Percentiles rank a stretch among this genome's conserved stretches.
Evolutionary conservation across 1,140 invertebrate species (phyloP).

Genomic region (Pseudomyrmex concolor): DNA sequence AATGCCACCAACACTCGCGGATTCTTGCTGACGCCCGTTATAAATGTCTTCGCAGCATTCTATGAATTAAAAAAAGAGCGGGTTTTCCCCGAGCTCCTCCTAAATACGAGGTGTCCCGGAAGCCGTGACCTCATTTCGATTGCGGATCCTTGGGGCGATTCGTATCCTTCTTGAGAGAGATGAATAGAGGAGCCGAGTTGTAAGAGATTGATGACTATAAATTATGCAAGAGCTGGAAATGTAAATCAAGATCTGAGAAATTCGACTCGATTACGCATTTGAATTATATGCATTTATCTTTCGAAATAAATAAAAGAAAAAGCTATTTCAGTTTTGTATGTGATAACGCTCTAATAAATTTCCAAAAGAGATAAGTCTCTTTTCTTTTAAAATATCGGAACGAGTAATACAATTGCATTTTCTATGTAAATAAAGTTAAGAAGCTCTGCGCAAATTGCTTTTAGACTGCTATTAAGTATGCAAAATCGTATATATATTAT

Average conservation of each 20-base stretch:
- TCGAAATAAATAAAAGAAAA: no score
- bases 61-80: slow-evolving; percentile 53
- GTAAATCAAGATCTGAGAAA: not conserved
- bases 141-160: not conserved
- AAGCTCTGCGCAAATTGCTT: slow-evolving; percentile 2
- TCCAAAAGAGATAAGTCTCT: not conserved
- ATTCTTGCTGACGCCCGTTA: slow-evolving; percentile 58
- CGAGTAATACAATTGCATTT: not conserved
- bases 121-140: slow-evolving; percentile 35
- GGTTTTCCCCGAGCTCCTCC: slow-evolving; percentile 27
- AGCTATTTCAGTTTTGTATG: not conserved
- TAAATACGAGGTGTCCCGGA: slow-evolving; percentile 25
- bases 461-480: not conserved
- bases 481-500: not conserved
- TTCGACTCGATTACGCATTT: not conserved
- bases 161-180: slow-evolving; percentile 1
- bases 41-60: slow-evolving; percentile 47
- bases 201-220: not conserved
- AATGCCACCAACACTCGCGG: slow-evolving; percentile 51
- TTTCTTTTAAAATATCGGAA: not conserved
- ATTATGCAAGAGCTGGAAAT: slow-evolving; percentile 11
- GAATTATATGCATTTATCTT: no score
- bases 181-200: not conserved
- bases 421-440: not conserved
- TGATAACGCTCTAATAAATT: not conserved